phyloP scores from a whole-genome alignment of 2,797 vertebrate genomes.

The Fratercula arctica region DNA sequence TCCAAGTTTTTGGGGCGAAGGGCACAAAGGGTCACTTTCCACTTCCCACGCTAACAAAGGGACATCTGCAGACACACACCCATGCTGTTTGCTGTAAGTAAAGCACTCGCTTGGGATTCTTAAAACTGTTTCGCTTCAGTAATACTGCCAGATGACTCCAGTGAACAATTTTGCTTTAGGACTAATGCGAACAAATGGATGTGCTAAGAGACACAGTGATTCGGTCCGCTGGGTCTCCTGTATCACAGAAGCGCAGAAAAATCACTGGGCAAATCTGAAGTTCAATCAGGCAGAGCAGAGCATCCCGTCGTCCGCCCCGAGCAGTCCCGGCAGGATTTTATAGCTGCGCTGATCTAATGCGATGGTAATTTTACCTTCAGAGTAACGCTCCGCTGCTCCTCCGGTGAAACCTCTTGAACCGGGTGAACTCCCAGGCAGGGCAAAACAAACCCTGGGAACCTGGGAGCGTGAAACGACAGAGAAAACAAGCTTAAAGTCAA shows the following conservation, averaged over 20 bases:
- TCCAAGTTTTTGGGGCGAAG: neutral
- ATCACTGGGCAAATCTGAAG: neutral
- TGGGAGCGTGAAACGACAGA: neutral
- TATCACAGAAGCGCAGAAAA: neutral
- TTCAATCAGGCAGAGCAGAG: neutral
- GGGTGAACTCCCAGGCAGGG: conserved; percentile 94
- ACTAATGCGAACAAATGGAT: neutral
- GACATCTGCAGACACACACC: neutral
- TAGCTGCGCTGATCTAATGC: fast-evolving
- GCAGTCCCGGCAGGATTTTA: neutral
- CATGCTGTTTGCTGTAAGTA: neutral
- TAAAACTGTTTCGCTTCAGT: neutral
- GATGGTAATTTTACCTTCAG: conserved; percentile 77
- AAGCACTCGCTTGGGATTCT: neutral
- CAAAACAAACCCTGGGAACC: conserved; percentile 86
- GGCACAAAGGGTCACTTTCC: neutral
- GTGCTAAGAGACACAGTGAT: neutral
- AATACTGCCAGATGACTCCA: neutral
- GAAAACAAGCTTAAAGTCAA: neutral
- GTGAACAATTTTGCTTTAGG: neutral
- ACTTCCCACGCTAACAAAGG: neutral
- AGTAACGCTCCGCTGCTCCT: conserved; percentile 81
- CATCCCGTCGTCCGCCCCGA: neutral
- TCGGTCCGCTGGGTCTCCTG: neutral
- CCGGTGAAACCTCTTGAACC: conserved; percentile 81